Conservation (phyloP, 2,113 vertebrate genomes). For the Cinclus mexicanus region DNA sequence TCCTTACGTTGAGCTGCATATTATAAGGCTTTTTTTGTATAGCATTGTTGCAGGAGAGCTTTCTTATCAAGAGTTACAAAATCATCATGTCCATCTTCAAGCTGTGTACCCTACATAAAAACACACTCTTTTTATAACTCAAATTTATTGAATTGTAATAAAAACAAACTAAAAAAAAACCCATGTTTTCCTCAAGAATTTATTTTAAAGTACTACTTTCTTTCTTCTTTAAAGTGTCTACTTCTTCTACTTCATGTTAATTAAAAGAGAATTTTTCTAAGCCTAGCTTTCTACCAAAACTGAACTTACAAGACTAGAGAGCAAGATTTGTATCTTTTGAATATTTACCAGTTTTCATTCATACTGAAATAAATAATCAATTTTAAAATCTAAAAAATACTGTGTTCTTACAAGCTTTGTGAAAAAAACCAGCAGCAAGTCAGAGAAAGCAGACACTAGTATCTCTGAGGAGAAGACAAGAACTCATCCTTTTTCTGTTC, state of each 20-base stretch:
- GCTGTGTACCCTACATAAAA: not conserved
- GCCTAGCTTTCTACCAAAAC: not conserved
- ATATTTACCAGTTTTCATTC: not conserved
- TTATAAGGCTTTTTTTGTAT: slow-evolving; percentile 38
- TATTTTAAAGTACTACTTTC: not conserved
- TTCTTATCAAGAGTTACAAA: slow-evolving; percentile 69
- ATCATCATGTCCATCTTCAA: not conserved
- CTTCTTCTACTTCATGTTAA: not conserved
- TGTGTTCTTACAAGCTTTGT: not conserved
- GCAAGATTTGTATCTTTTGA: not conserved
- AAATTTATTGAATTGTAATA: not conserved
- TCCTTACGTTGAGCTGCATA: slow-evolving; percentile 46
- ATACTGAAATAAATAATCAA: not conserved
- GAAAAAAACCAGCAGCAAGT: not conserved
- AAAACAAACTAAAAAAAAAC: not conserved
- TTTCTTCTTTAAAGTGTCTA: not conserved
- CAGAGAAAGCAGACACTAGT: not conserved
- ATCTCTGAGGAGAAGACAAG: not conserved
- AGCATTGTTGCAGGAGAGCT: slow-evolving; percentile 68
- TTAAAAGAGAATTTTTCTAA: not conserved
- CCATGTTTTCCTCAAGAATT: not conserved
- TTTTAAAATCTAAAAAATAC: not conserved
- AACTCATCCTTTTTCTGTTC: not conserved
- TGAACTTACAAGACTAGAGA: not conserved
- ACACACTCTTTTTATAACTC: not conserved